Evolutionary conservation across 37 sponge, comb jelly and placozoan genomes (phyloP).

Genomic region (Oopsacas minuta): DNA sequence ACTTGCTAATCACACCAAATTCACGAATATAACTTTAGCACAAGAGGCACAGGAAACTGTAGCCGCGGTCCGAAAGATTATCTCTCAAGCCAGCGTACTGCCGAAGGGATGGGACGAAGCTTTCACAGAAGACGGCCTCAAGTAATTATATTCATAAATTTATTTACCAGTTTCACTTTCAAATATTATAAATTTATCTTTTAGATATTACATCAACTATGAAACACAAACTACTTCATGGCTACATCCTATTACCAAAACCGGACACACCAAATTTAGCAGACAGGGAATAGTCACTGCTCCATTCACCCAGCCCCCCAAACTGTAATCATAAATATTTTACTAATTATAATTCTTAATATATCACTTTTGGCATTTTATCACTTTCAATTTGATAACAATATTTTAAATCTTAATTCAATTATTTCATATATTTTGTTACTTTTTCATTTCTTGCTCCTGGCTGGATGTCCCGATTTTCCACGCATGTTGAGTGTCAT

Average conservation of each 20-base stretch:
- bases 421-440: no score
- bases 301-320: conserved; percentile 11
- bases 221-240: not conserved
- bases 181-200: not conserved
- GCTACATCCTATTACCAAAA: not conserved
- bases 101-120: conserved; percentile 16
- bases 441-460: no score
- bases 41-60: conserved; percentile 15
- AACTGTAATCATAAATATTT: not conserved
- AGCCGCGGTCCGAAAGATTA: not conserved
- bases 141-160: not conserved
- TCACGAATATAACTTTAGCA: not conserved
- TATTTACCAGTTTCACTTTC: not conserved
- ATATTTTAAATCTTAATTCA: no score
- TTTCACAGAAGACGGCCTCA: conserved; percentile 8
- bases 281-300: not conserved
- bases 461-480: no score
- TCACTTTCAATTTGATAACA: not conserved
- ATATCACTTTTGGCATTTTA: not conserved
- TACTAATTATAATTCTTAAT: no score
- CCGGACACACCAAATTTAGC: not conserved
- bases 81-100: not conserved
- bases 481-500: no score
- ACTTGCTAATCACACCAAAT: not conserved
- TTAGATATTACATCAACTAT: not conserved